These are phyloP conservation scores for Agrilus planipennis DNA, from an alignment of 1,140 invertebrate species.

Conservation along the genomic window DNA sequence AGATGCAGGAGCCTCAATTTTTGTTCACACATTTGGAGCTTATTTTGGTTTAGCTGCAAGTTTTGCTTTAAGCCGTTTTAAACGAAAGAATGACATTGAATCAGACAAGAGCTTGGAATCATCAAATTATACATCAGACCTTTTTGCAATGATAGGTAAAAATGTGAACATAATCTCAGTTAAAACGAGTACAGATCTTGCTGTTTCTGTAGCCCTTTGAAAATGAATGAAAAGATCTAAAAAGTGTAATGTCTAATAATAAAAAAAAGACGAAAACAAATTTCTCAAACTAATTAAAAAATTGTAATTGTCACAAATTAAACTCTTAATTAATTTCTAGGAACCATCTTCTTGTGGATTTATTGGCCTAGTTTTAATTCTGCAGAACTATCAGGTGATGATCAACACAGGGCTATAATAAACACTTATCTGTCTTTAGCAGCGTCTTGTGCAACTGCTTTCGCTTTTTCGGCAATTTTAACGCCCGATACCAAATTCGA, in stretches of 20 bases:
- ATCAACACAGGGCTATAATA: slow-evolving; percentile 75
- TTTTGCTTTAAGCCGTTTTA: slow-evolving; percentile 48
- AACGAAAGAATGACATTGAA: slow-evolving; percentile 25
- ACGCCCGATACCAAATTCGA: slow-evolving; percentile 70
- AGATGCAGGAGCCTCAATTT: slow-evolving; percentile 81
- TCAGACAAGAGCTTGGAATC: slow-evolving; percentile 49
- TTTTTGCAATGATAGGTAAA: slow-evolving; percentile 89
- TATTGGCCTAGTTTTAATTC: slow-evolving; percentile 97
- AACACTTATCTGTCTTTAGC: slow-evolving; percentile 86
- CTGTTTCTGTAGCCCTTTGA: too few relatives aligned
- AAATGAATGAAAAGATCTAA: too few relatives aligned
- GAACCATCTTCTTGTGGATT: slow-evolving; percentile 87
- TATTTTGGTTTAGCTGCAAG: slow-evolving; percentile 88
- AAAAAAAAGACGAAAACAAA: too few relatives aligned
- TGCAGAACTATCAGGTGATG: slow-evolving; percentile 57
- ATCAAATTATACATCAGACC: slow-evolving; percentile 70
- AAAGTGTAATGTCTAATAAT: too few relatives aligned
- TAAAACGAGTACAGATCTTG: too few relatives aligned
- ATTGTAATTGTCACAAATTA: too few relatives aligned
- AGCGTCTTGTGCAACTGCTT: slow-evolving; percentile 71
- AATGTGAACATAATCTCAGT: too few relatives aligned
- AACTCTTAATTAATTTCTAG: slow-evolving; percentile 41
- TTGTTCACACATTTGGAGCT: slow-evolving; percentile 88
- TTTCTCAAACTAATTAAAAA: too few relatives aligned
- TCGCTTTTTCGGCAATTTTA: slow-evolving; percentile 69